Base-by-base conservation (phyloP, 2,797 vertebrate genomes). In the Anguilla megastoma region DNA sequence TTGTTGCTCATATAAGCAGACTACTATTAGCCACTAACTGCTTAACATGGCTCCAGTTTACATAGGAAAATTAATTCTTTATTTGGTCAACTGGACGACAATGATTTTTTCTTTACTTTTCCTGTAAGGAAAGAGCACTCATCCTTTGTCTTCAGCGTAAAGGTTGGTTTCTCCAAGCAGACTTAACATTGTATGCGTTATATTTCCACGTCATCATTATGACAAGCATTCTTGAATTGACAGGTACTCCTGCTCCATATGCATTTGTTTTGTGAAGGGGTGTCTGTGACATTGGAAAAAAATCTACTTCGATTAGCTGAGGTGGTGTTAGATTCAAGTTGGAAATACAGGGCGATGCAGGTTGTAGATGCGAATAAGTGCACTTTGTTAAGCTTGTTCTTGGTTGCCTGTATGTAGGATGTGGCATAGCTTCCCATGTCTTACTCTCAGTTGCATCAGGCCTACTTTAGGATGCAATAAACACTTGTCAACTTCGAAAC, bases 1-100 rank as follows among this genome's bases (percentile, higher is more conserved):
- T 76, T 76, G 74, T 76, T 76, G 33, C 74, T 76, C 74, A 76
- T 76, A 76, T 50, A 24, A 50, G 45, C 21, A 10, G 79, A 33
- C 24, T 50, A 24, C 18, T 82, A n/a, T 12, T 24, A 24, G 79
- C 41, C 45, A 9, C 41, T 45, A 45, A 45, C 41, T 45, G 33
- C 45, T 82, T 21, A 50, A n/a, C 36, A 48, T 50, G 36, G 12
- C 6, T 48, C 18, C 41, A 50, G 45, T 21, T 2, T 82, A n/a
- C 79, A 48, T 9, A 50, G 36, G 33, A 45, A 82, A 21, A 50
- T 50, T 45, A 82, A 12, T 82, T 24, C 18, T 82, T 82, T 5
- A 45, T 50, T 36, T 79, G 74, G 74, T 41, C 1, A 14, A 48
- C 45, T 50, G 36, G 79, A 24, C 48, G 76, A 45, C 21, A 79